Conservation (phyloP, 2,888 invertebrate species). For the Eupithecia subumbrata region DNA sequence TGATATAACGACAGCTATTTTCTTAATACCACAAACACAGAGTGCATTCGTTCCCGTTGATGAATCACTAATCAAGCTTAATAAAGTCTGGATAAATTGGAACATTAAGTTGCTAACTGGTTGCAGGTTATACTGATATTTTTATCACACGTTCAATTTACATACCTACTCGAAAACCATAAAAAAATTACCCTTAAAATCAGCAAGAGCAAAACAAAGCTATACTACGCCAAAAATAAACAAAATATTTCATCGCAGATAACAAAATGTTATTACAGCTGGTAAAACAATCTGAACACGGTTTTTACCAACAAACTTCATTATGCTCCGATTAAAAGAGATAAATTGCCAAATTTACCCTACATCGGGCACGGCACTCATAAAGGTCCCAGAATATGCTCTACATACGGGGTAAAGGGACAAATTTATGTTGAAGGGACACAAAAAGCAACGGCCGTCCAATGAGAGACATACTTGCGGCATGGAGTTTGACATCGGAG, state of each 20-base stretch:
- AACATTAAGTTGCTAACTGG: not conserved
- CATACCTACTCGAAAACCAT: not conserved
- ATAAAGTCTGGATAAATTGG: not conserved
- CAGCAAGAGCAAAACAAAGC: not conserved
- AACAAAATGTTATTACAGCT: slow-evolving; percentile 35
- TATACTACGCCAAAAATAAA: not conserved
- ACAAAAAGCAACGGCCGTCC: slow-evolving; percentile 69
- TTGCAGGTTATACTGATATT: not conserved
- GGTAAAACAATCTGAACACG: slow-evolving; percentile 42
- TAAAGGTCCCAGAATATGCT: slow-evolving; percentile 73
- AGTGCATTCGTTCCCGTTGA: not conserved
- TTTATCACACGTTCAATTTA: too few relatives aligned
- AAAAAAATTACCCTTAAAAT: not conserved
- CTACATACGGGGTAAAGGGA: slow-evolving; percentile 65
- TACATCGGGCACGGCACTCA: slow-evolving; percentile 74
- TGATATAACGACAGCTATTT: not conserved
- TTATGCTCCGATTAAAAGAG: slow-evolving; percentile 74
- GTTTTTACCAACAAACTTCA: slow-evolving; percentile 61
- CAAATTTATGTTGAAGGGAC: slow-evolving; percentile 72
- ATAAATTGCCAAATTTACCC: slow-evolving; percentile 73
- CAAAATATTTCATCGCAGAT: slow-evolving; percentile 28
- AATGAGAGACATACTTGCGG: slow-evolving; percentile 69
- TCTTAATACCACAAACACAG: not conserved
- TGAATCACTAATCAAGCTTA: not conserved
- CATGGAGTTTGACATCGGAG: slow-evolving; percentile 76